Evolutionary conservation across 1,140 invertebrate species (phyloP), one percentile per base, ranked within the genome.

Genomic region (Temnothorax longispinosus): DNA sequence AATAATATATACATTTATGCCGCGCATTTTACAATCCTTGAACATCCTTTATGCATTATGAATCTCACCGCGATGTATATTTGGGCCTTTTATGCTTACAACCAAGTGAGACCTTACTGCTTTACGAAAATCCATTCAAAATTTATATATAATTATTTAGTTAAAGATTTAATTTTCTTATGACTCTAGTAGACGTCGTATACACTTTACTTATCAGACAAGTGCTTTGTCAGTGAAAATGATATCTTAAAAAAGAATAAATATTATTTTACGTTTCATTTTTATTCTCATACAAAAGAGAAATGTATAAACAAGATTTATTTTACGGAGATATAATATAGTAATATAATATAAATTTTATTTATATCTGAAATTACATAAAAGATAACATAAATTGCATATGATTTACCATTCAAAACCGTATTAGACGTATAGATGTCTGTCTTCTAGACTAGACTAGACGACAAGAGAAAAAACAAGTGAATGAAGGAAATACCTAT

Each of bases 1-100:
- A 81, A 82, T 74, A 72, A 58, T 50, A 35, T 60, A 84, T 27
- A 74, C 69, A 75, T 84, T 82, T 60, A 82, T 47, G 8, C 18
- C 41, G 54, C 21, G 11, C 27, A 47, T 41, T 74, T 84, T 74
- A 75, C 69, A 35, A 84, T 62, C 21, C 54, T 27, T n/a, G 27
- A 60, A 60, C 80, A 75, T 38, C 41, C 56, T 32, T 50, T 21
- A 54, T 60, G 54, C 54, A 75, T 84, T 84, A 84, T 75, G 80
- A 84, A 84, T 84, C 38, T 82, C 67, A 35, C 13, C 13, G 32
- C 41, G 27, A 60, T 60, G 13, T 32, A 35, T 74, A 35, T 74
- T 84, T 60, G 27, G 41, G 11, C 27, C 27, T 74, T 82, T 74
- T 72, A 56, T 41, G 64, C 6, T 54, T 27, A 47, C 18, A 82